A percentile compares a stretch with the other conserved stretches of the same genome.
These are phyloP conservation scores for Orthonevra nobilis DNA, from an alignment of 2,888 invertebrate species.

Conservation along the genomic window DNA sequence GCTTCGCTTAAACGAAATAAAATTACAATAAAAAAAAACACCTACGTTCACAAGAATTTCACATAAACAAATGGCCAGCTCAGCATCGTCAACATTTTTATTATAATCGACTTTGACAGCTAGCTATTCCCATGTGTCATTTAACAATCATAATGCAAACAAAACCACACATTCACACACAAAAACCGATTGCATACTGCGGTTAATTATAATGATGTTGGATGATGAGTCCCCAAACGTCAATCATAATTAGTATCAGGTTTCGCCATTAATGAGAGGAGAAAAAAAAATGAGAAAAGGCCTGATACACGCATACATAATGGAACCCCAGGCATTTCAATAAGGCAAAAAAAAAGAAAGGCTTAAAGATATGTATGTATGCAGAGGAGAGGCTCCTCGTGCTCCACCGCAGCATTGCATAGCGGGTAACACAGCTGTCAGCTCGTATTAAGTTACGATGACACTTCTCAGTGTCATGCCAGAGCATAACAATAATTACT, in stretches of 20 bases:
- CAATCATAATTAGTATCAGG: conserved; percentile 71
- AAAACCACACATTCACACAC: conserved; percentile 42
- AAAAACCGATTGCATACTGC: conserved; percentile 66
- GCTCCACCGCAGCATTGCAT: conserved; percentile 21
- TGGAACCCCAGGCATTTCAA: conserved; percentile 57
- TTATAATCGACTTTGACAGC: conserved; percentile 63
- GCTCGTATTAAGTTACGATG: conserved; percentile 70
- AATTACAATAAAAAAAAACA: conserved; percentile 16
- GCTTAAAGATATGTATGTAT: not conserved
- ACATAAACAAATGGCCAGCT: conserved; percentile 4
- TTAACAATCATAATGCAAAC: conserved; percentile 44
- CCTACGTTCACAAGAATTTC: too few relatives aligned
- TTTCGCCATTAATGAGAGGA: too few relatives aligned
- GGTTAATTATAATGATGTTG: conserved; percentile 70
- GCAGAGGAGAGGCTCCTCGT: not conserved
- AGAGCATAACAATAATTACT: conserved; percentile 70
- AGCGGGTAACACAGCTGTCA: conserved; percentile 69
- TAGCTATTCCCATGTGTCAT: conserved; percentile 54
- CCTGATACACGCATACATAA: conserved; percentile 6
- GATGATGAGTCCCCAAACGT: conserved; percentile 69
- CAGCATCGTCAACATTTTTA: too few relatives aligned
- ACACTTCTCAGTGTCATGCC: conserved; percentile 70
- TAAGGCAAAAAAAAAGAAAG: conserved; percentile 36
- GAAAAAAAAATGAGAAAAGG: conserved; percentile 26
- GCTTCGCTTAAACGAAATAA: too few relatives aligned